Conservation (phyloP, 2,797 vertebrate species). For the Catostomus latipinnis region DNA sequence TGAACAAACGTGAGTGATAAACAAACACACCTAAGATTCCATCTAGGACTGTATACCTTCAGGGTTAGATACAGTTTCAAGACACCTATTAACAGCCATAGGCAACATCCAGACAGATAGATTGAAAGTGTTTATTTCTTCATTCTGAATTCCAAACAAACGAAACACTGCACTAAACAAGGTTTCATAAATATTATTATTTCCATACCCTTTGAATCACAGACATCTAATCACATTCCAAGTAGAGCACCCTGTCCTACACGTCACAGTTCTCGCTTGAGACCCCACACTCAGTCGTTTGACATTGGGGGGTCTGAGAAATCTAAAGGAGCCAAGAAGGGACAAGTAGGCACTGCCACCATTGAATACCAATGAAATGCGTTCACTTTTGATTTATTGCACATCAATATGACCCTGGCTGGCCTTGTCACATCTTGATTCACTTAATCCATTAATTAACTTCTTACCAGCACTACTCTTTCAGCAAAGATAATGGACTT, state of each 20-base stretch:
- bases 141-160: neutral
- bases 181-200: conserved; percentile 21
- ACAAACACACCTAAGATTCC: neutral
- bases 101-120: neutral
- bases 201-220: neutral
- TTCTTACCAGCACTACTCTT: conserved; percentile 14
- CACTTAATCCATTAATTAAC: conserved; percentile 40
- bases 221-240: conserved; percentile 27
- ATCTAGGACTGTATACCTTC: neutral
- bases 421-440: conserved; percentile 38
- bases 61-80: neutral
- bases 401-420: conserved; percentile 33
- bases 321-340: conserved; percentile 26
- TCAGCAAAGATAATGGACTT: conserved; percentile 13
- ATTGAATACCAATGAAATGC: conserved; percentile 41
- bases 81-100: neutral
- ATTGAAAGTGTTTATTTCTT: neutral
- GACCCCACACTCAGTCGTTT: conserved; percentile 28
- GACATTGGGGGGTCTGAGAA: conserved; percentile 24
- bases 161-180: neutral
- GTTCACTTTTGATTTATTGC: conserved; percentile 35
- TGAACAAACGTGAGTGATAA: no score
- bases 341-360: neutral
- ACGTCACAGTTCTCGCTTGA: conserved; percentile 21
- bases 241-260: conserved; percentile 11